Base-by-base conservation (phyloP, 2,888 invertebrate genomes). In the Ditylenchus weischeri region DNA sequence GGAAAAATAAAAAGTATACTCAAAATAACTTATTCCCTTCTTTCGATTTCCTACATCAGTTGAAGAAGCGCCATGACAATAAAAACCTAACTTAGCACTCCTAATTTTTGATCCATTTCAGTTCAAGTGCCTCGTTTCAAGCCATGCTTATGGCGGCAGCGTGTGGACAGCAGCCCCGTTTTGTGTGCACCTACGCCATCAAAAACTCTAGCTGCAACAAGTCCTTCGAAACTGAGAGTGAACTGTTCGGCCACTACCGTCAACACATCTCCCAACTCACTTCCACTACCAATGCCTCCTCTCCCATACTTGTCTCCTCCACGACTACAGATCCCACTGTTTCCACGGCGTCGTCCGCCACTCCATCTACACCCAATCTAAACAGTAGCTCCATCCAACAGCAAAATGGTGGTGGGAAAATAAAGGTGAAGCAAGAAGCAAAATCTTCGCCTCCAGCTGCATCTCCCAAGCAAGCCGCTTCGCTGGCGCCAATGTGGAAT, bases 61-160 rank as follows among this genome's bases (percentile, higher is more conserved):
- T n/a, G n/a, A n/a, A n/a, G n/a, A n/a, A n/a, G n/a, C n/a, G n/a
- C n/a, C n/a, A n/a, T n/a, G 5, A 29, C 29, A 29, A 29, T 4
- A 43, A 43, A 13, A 13, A 43, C 11, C 3, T 43, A 43, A 43
- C 15, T 43, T 6, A 43, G 13, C 43, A 38, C 11, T 38, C 38
- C 38, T 38, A 38, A 6, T 8, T 8, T 38, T 38, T 38, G n/a
- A 38, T 38, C 38, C 6, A 38, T 54, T 23, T 29, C 8, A 54
- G 57, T 2, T 54, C 57, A 10, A 29, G 23, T 29, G 29, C 23
- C 19, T 59, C 59, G 2, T 1, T 59, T 23, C 59, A 59, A 59
- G 59, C 36, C n/a, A 59, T 59, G 29, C 35, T 59, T 2, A 59
- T 59, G 59, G 59, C 59, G 13, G 38, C 59, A 19, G 59, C 59